Conservation (phyloP, 2,797 vertebrate species). For the Acanthopagrus latus region DNA sequence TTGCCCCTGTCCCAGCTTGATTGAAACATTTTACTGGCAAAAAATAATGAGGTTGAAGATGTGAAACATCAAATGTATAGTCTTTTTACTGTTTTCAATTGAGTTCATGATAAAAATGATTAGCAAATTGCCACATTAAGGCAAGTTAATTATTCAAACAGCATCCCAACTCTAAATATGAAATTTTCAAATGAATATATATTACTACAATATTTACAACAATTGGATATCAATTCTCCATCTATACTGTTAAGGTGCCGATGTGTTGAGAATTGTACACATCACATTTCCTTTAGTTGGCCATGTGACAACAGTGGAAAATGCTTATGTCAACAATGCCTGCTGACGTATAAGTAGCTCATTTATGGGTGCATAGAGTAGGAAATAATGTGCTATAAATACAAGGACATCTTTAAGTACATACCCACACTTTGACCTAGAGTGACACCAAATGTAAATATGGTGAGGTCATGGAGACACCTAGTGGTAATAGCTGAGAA, state of each 20-base stretch:
- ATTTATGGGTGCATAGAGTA: background rate
- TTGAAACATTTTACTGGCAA: too few relatives aligned
- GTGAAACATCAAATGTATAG: too few relatives aligned
- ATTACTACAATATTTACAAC: background rate
- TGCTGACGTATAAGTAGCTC: background rate
- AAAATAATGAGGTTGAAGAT: too few relatives aligned
- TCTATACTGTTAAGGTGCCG: background rate
- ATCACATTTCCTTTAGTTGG: background rate
- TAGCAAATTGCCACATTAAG: too few relatives aligned
- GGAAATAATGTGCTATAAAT: constrained; percentile 10
- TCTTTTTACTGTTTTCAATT: too few relatives aligned
- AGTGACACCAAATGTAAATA: constrained; percentile 33
- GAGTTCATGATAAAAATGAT: too few relatives aligned
- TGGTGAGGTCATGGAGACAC: constrained; percentile 54
- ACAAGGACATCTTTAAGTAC: background rate
- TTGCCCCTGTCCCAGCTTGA: too few relatives aligned
- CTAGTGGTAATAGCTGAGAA: constrained; percentile 62
- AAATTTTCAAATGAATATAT: background rate
- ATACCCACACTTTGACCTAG: constrained; percentile 10
- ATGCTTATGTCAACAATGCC: background rate
- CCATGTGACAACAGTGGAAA: background rate
- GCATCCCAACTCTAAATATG: background rate
- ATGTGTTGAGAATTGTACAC: background rate
- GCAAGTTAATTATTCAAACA: too few relatives aligned
- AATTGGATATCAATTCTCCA: background rate